phyloP scores from a whole-genome alignment of 2,888 invertebrate species.

The Onthophagus sagittarius region DNA sequence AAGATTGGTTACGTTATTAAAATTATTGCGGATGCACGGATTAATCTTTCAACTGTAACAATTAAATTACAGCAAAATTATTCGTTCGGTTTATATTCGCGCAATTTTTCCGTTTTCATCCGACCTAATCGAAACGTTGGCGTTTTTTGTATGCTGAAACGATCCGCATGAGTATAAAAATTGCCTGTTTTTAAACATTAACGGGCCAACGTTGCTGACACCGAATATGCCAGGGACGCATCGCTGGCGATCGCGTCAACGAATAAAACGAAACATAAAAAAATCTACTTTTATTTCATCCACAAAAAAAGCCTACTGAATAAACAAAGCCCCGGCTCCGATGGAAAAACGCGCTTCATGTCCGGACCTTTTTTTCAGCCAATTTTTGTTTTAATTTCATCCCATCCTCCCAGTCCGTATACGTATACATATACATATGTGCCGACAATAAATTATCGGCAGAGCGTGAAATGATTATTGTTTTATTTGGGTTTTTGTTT shows the following conservation, averaged over 20 bases:
- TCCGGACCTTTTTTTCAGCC: conserved; percentile 9
- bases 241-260: background rate
- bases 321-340: conserved; percentile 11
- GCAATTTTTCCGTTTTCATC: background rate
- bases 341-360: conserved; percentile 14
- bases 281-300: conserved; percentile 11
- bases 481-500: conserved; percentile 15
- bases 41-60: background rate
- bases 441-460: conserved; percentile 21
- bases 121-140: background rate
- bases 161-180: background rate
- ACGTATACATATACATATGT: background rate
- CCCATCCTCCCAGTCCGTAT: background rate
- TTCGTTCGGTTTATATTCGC: background rate
- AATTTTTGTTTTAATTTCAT: conserved; percentile 14
- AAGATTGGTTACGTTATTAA: background rate
- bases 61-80: background rate
- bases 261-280: background rate
- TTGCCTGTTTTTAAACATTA: background rate
- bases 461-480: conserved; percentile 20
- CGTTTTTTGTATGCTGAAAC: background rate
- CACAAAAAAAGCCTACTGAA: conserved; percentile 13
- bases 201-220: background rate
- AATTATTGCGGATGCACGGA: background rate
- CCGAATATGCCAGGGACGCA: background rate